Conservation (phyloP, 2,113 vertebrate genomes). For the Aegithalos caudatus region DNA sequence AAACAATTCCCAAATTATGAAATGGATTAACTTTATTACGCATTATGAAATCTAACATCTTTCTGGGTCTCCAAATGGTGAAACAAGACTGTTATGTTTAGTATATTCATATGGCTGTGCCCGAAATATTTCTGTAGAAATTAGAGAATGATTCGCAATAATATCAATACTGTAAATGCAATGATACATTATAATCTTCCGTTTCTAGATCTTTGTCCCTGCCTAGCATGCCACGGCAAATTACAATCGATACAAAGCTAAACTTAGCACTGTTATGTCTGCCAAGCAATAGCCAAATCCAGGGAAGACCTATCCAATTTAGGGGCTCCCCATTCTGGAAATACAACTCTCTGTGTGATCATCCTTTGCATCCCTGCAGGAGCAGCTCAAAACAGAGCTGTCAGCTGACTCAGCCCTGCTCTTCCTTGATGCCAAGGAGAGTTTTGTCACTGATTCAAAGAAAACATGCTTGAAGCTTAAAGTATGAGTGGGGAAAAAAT, state of each 20-base stretch:
- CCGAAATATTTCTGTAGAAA: constrained; percentile 34
- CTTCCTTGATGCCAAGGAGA: background rate
- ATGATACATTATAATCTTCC: constrained; percentile 51
- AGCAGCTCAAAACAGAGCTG: background rate
- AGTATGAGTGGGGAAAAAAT: background rate
- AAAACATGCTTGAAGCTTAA: background rate
- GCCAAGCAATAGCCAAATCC: background rate
- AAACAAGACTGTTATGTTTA: background rate
- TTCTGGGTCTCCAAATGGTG: background rate
- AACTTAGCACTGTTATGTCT: constrained; percentile 48
- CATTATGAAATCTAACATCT: background rate
- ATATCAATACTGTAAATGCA: constrained; percentile 52
- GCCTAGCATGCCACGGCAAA: constrained; percentile 32
- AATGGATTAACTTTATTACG: background rate
- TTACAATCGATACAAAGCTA: constrained; percentile 50
- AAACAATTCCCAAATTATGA: background rate
- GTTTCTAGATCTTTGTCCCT: constrained; percentile 24
- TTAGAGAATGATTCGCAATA: constrained; percentile 48
- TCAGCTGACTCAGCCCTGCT: background rate
- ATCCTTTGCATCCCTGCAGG: background rate
- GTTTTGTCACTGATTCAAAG: background rate
- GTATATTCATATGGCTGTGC: constrained; percentile 14
- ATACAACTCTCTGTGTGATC: background rate
- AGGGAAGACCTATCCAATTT: constrained; percentile 9
- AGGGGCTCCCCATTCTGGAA: background rate